Evolutionary conservation across 2,888 invertebrate genomes (phyloP).

Genomic region (Acleris sparsana): DNA sequence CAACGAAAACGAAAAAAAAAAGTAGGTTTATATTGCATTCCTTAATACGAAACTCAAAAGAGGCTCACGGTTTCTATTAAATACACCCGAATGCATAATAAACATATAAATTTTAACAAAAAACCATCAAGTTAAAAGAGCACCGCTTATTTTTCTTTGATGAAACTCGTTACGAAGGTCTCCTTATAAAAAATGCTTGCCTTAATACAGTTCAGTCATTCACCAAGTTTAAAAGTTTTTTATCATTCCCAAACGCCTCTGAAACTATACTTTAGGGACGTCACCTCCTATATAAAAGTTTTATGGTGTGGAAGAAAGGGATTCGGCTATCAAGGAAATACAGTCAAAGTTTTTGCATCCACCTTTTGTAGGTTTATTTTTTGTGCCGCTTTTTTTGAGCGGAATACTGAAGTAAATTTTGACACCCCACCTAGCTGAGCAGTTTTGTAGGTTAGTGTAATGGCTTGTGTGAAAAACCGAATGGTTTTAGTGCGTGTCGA

Average conservation of each 20-base stretch:
- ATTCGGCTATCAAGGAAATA: conserved; percentile 70
- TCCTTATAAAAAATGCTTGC: conserved; percentile 47
- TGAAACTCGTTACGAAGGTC: conserved; percentile 37
- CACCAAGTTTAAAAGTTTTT: conserved; percentile 59
- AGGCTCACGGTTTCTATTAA: no score
- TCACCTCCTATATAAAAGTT: conserved; percentile 75
- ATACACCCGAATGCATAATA: no score
- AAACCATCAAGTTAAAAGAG: not conserved
- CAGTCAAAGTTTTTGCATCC: conserved; percentile 69
- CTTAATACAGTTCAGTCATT: conserved; percentile 55
- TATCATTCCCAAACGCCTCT: conserved; percentile 64
- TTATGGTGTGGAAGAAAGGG: conserved; percentile 78
- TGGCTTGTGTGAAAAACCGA: not conserved
- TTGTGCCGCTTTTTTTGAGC: conserved; percentile 31
- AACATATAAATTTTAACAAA: no score
- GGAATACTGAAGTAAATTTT: not conserved
- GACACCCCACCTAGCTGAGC: not conserved
- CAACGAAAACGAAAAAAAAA: no score
- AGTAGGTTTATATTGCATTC: no score
- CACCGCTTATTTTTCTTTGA: conserved; percentile 8
- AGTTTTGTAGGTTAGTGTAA: conserved; percentile 2
- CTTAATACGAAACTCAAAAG: no score
- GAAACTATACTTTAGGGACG: conserved; percentile 73
- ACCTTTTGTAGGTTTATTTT: conserved; percentile 59
- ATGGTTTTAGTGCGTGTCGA: not conserved